Evolutionary conservation across 2,113 vertebrate genomes (phyloP), one percentile per base, ranked within the genome.

Genomic region (Sebastes fasciatus): DNA sequence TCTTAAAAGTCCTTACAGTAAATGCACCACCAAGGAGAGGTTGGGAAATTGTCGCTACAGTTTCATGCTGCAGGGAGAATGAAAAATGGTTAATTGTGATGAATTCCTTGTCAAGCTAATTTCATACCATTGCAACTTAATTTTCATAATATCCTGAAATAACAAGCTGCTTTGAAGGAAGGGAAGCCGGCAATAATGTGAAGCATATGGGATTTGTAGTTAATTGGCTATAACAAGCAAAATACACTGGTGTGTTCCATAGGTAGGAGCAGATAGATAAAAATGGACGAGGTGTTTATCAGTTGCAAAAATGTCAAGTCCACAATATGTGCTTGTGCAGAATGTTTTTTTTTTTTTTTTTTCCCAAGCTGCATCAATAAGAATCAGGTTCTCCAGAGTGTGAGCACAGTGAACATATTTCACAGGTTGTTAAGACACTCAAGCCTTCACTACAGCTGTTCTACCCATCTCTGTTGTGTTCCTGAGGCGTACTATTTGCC

Each of bases 121-220:
- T 23, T 43, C 12, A 45, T 26, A n/a, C 8, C 16, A 6, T 52
- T 4, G 26, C 34, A 8, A 11, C 42, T 49, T 21, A 11, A 21
- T 19, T 71, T n/a, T 43, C 6, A 57, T 9, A 42, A 61, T 61
- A 23, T 51, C 58, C 13, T 45, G 8, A 40, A 66, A 40, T 40
- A 21, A 1, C 40, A 69, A 46, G 54, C 55, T 57, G 68, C 40
- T 73, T 40, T 62, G 34, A 34, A 52, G 42, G 58, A 13, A 7
- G 2, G 68, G 14, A 13, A 12, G 34, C 4, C 55, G n/a, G n/a
- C 17, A 67, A 23, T 48, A 48, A 51, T 58, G 13, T 46, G 49
- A 76, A 6, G 9, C n/a, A 45, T 21, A 19, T 62, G 42, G 6
- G 46, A 60, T 61, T 79, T 71, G 61, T 9, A 60, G 21, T 74